Evolutionary conservation across 92 coral and sea anemone genomes (phyloP).

Genomic region (Phymanthus crucifer): DNA sequence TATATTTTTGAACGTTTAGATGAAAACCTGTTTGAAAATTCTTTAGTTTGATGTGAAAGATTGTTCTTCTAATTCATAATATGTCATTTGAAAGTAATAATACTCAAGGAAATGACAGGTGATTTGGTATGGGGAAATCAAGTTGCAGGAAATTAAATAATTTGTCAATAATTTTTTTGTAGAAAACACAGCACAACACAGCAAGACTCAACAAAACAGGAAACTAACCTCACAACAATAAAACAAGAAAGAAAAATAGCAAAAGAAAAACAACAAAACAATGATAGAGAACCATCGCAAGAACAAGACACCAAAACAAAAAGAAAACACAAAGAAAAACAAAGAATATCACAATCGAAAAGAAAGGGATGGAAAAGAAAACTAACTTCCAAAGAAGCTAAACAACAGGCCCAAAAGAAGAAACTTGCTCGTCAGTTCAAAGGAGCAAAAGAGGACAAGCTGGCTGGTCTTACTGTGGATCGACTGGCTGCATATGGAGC

Average conservation of each 20-base stretch:
- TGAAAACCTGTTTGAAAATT: neutral
- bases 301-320: neutral
- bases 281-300: neutral
- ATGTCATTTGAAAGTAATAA: too few relatives aligned
- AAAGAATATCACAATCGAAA: constrained; percentile 21
- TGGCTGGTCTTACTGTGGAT: constrained; percentile 74
- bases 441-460: constrained; percentile 77
- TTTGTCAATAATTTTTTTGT: neutral
- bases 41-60: too few relatives aligned
- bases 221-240: neutral
- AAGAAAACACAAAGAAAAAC: constrained; percentile 10
- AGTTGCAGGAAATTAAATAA: too few relatives aligned
- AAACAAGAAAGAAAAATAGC: neutral
- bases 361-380: constrained; percentile 50
- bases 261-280: constrained; percentile 1
- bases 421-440: constrained; percentile 74
- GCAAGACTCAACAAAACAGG: neutral
- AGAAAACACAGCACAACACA: neutral
- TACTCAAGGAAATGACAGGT: too few relatives aligned
- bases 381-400: constrained; percentile 55
- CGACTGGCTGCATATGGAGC: constrained; percentile 91
- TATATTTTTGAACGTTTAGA: neutral
- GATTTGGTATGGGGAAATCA: neutral
- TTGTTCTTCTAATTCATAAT: too few relatives aligned
- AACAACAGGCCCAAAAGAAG: constrained; percentile 67